Percentiles rank a stretch among this genome's conserved stretches.
Conservation (phyloP, 2,797 vertebrate species). For the Margarornis squamiger region DNA sequence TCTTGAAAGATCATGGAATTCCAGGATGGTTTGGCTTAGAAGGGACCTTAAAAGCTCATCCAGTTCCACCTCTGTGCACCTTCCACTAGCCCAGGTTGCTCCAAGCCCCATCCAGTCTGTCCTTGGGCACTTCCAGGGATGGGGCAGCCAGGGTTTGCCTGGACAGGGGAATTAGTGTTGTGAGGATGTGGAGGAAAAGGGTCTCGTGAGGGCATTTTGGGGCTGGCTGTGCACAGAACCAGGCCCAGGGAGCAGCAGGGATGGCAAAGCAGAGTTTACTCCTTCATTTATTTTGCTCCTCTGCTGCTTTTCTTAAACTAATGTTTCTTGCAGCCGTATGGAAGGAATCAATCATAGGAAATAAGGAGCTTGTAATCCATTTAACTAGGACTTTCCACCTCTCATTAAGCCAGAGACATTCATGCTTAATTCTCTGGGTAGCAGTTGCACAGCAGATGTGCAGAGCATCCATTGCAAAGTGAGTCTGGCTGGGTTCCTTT, state of each 20-base stretch:
- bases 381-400: slow-evolving; percentile 53
- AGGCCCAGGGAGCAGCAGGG: neutral
- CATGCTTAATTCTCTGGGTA: slow-evolving; percentile 13
- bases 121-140: neutral
- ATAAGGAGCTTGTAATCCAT: slow-evolving; percentile 35
- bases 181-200: neutral
- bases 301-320: neutral
- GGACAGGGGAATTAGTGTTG: neutral
- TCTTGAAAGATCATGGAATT: neutral
- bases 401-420: slow-evolving; percentile 25
- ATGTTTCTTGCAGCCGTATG: neutral
- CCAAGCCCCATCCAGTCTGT: neutral
- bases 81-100: neutral
- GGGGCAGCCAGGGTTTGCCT: neutral
- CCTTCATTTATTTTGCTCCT: neutral
- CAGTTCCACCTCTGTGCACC: neutral
- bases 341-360: slow-evolving; percentile 45
- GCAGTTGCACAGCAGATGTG: slow-evolving; percentile 25
- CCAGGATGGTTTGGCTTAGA: neutral
- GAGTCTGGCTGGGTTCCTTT: neutral
- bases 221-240: neutral
- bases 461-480: neutral
- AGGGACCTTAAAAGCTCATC: neutral
- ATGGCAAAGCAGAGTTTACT: neutral
- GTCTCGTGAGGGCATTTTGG: neutral